Base-by-base conservation (phyloP, 2,113 vertebrate genomes). In the Canis aureus region DNA sequence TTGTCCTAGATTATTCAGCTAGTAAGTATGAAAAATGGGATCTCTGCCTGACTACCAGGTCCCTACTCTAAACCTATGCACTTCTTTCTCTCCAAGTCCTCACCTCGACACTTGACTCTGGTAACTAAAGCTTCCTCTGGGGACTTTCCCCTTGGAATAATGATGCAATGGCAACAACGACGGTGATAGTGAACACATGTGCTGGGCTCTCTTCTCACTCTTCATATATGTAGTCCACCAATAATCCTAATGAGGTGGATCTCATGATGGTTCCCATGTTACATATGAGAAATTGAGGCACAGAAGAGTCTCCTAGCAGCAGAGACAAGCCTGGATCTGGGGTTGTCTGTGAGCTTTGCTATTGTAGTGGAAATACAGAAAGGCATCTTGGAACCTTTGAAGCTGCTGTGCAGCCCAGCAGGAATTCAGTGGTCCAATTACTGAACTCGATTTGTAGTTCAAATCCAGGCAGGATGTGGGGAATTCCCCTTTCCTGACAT, bases 141-240 rank as follows among this genome's bases (percentile, higher is more conserved):
- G 71, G 66, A 51, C 1, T 12, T 27, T 23, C 1, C 9, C 35
- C n/a, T 83, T 67, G 2, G 4, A 10, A 51, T 60, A 12, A 49
- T 0, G 8, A 67, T 22, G 10, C 23, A 32, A 25, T 5, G n/a
- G 20, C 2, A 6, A 6, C 16, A 55, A 16, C 20, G 38, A 53
- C 0, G 0, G 20, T 20, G 38, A 49, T 1, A n/a, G n/a, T 3
- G 32, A 23, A 89, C 69, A 12, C 8, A 3, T 0, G 5, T 15
- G 11, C 15, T 67, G 55, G 53, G 35, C 1, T 35, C 27, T 59
- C 43, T 27, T 19, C 25, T 27, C 8, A 55, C 55, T 11, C 23
- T 7, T 80, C 49, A 43, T 17, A 16, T n/a, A 29, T 20, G 7
- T 0, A 32, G 38, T 29, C 10, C 7, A 29, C 38, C 16, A 25